Conservation (phyloP, 2,888 invertebrate genomes). For the Eristalinus aeneus region DNA sequence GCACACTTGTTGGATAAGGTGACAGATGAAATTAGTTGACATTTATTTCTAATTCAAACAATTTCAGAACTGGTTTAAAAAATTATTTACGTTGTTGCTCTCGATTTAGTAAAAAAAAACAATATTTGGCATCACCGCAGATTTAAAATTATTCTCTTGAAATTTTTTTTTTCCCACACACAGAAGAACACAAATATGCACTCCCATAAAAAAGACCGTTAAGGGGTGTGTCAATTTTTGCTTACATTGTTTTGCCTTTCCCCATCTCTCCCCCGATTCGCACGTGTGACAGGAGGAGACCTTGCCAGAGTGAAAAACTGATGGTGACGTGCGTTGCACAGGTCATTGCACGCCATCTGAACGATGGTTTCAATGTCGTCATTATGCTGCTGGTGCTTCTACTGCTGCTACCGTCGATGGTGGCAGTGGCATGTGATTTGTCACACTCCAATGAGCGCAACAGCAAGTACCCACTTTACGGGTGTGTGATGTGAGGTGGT, state of each 20-base stretch:
- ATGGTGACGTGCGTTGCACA: conserved; percentile 5
- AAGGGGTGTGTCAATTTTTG: conserved; percentile 36
- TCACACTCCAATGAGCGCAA: conserved; percentile 32
- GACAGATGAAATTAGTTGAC: not conserved
- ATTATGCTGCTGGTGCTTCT: not conserved
- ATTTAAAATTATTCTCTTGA: not conserved
- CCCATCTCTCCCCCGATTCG: conserved; percentile 3
- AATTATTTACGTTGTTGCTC: not conserved
- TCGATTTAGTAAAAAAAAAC: not conserved
- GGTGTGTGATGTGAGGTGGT: not conserved
- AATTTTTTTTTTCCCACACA: not conserved
- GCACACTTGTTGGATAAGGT: not conserved
- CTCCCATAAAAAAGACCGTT: not conserved
- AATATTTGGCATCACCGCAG: not conserved
- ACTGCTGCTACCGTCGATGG: conserved; percentile 17
- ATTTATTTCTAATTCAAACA: not conserved
- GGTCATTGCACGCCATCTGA: conserved; percentile 41
- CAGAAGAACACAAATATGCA: not conserved
- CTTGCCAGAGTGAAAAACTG: conserved; percentile 26
- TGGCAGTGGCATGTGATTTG: conserved; percentile 43
- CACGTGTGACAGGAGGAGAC: conserved; percentile 23
- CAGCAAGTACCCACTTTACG: conserved; percentile 20
- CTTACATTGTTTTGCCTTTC: conserved; percentile 34
- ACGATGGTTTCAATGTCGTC: conserved; percentile 37
- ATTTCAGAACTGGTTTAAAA: not conserved